phyloP scores from a whole-genome alignment of 2,888 invertebrate genomes.

The Mythimna albipuncta region DNA sequence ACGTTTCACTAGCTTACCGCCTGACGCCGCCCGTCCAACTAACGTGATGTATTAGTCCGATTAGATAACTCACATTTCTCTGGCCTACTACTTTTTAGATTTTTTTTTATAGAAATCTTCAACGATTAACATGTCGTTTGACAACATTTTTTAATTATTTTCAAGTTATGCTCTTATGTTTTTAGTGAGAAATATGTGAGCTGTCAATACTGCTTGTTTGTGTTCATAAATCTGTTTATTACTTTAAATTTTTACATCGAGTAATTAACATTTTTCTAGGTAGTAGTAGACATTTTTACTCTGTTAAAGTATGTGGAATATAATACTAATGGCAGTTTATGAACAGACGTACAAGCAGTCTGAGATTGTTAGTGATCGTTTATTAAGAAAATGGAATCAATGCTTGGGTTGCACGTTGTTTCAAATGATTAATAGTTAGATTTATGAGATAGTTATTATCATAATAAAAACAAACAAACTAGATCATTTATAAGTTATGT shows the following conservation, averaged over 20 bases:
- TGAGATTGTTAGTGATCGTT: slow-evolving; percentile 40
- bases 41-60: slow-evolving; percentile 68
- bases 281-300: slow-evolving; percentile 32
- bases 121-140: slow-evolving; percentile 61
- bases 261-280: slow-evolving; percentile 54
- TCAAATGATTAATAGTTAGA: slow-evolving; percentile 76
- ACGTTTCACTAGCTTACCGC: slow-evolving; percentile 70
- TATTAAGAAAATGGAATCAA: slow-evolving; percentile 72
- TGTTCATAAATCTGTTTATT: slow-evolving; percentile 52
- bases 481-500: slow-evolving; percentile 53
- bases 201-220: slow-evolving; percentile 53
- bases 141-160: slow-evolving; percentile 64
- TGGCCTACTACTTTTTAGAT: slow-evolving; percentile 41
- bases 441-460: slow-evolving; percentile 69
- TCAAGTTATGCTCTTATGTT: slow-evolving; percentile 43
- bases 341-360: slow-evolving; percentile 45
- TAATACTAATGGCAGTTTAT: slow-evolving; percentile 40
- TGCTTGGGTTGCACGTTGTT: slow-evolving; percentile 69
- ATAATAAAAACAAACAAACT: slow-evolving; percentile 68
- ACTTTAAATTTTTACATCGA: slow-evolving; percentile 53
- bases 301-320: slow-evolving; percentile 34
- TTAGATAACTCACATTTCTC: slow-evolving; percentile 62
- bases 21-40: slow-evolving; percentile 57
- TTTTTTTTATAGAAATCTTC: slow-evolving; percentile 55
- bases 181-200: slow-evolving; percentile 50